phyloP scores from a whole-genome alignment of 2,888 invertebrate genomes.

The Eristalinus sepulchralis region DNA sequence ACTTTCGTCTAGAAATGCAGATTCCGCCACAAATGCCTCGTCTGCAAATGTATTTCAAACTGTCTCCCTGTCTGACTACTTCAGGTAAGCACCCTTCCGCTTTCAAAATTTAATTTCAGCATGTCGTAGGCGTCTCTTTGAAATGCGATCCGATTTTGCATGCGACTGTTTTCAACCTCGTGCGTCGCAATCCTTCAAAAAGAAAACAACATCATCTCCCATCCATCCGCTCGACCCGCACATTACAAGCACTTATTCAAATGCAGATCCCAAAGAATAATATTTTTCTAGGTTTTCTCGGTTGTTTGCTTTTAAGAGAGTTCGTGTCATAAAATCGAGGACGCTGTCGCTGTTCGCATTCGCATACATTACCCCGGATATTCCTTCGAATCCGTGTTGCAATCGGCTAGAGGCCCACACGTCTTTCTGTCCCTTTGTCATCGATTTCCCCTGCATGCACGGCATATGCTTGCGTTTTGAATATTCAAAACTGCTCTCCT shows the following conservation, averaged over 20 bases:
- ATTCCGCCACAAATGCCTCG: too few species aligned
- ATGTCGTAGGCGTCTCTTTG: neutral
- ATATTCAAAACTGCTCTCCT: too few species aligned
- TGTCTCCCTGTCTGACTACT: neutral
- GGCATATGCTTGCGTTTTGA: neutral
- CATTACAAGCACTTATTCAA: slow-evolving; percentile 8
- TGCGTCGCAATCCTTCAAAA: neutral
- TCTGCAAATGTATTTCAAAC: too few species aligned
- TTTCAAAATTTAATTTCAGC: neutral
- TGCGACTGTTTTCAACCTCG: neutral
- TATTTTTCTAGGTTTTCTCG: slow-evolving; percentile 21
- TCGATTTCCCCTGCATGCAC: neutral
- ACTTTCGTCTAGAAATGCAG: too few species aligned
- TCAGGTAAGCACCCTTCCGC: neutral
- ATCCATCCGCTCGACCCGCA: neutral
- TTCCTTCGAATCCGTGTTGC: slow-evolving; percentile 8
- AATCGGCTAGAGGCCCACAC: neutral
- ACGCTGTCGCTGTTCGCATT: neutral
- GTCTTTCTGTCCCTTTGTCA: slow-evolving; percentile 1
- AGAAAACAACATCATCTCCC: neutral
- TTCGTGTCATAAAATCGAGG: slow-evolving; percentile 6
- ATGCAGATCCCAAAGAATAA: slow-evolving; percentile 16
- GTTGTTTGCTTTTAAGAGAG: neutral
- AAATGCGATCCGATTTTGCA: neutral
- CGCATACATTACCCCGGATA: slow-evolving; percentile 8